Evolutionary conservation across 1,140 invertebrate species (phyloP).

Genomic region (Neodiprion virginianus): DNA sequence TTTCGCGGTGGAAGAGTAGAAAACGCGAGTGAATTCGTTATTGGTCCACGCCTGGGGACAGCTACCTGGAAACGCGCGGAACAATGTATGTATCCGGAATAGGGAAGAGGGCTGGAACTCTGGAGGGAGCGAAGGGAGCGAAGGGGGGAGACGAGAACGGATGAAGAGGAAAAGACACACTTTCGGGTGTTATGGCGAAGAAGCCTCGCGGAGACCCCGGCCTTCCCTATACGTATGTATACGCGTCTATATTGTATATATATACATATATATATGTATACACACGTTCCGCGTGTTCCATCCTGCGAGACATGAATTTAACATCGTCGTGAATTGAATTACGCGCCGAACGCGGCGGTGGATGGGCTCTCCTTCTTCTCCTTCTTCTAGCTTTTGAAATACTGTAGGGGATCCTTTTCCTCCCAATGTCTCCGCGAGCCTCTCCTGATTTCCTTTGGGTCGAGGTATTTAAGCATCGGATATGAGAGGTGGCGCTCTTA

Average conservation of each 20-base stretch:
- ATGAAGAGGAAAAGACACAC: not conserved
- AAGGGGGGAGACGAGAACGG: not conserved
- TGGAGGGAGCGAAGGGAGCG: not conserved
- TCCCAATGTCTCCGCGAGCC: not conserved
- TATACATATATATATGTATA: not conserved
- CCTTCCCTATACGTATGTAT: not conserved
- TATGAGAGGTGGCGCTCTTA: not conserved
- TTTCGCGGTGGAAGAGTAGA: not conserved
- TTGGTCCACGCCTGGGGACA: constrained; percentile 4
- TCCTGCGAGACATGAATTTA: constrained; percentile 5
- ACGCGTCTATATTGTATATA: not conserved
- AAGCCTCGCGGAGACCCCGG: not conserved
- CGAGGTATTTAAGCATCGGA: constrained; percentile 1
- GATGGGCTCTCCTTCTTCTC: not conserved
- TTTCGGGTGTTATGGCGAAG: not conserved
- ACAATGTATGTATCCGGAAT: not conserved
- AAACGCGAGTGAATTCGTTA: not conserved
- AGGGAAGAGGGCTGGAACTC: not conserved
- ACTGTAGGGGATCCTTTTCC: not conserved
- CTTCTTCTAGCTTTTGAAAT: not conserved
- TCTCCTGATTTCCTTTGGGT: not conserved
- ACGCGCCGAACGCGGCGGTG: not conserved
- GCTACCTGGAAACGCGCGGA: not conserved
- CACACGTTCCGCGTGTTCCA: not conserved
- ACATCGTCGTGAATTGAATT: constrained; percentile 1